phyloP scores from a whole-genome alignment of 1,140 invertebrate genomes.

The Ostrea edulis region DNA sequence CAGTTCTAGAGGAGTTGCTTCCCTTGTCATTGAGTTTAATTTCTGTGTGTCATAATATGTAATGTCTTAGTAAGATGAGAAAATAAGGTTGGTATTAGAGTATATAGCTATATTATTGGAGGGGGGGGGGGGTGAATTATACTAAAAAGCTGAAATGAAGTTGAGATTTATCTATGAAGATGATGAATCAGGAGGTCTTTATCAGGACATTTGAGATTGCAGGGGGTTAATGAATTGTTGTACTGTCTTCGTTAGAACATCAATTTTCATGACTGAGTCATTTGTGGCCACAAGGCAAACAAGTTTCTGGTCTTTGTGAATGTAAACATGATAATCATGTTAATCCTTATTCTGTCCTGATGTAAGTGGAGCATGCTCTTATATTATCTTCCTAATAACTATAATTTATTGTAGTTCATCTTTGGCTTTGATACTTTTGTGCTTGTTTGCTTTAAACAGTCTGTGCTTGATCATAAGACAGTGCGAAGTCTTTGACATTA shows the following conservation, averaged over 20 bases:
- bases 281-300: slow-evolving; percentile 13
- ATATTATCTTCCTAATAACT: background rate
- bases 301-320: background rate
- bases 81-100: too few species aligned
- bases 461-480: background rate
- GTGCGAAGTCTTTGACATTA: background rate
- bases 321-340: slow-evolving; percentile 20
- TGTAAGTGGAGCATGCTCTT: background rate
- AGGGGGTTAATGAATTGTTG: background rate
- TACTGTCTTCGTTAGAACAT: background rate
- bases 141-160: background rate
- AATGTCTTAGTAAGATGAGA: too few species aligned
- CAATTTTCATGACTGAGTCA: slow-evolving; percentile 10
- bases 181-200: background rate
- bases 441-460: background rate
- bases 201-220: background rate
- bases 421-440: background rate
- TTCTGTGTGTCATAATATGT: too few species aligned
- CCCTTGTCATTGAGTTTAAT: background rate
- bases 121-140: background rate
- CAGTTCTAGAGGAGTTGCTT: background rate
- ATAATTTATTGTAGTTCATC: background rate
- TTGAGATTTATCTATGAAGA: background rate
- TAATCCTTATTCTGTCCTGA: background rate
- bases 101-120: too few species aligned